Percentiles rank a stretch among this genome's conserved stretches.
These are phyloP conservation scores for Gallinago nigripennis DNA, from an alignment of 2,797 vertebrate genomes.

Conservation along the genomic window DNA sequence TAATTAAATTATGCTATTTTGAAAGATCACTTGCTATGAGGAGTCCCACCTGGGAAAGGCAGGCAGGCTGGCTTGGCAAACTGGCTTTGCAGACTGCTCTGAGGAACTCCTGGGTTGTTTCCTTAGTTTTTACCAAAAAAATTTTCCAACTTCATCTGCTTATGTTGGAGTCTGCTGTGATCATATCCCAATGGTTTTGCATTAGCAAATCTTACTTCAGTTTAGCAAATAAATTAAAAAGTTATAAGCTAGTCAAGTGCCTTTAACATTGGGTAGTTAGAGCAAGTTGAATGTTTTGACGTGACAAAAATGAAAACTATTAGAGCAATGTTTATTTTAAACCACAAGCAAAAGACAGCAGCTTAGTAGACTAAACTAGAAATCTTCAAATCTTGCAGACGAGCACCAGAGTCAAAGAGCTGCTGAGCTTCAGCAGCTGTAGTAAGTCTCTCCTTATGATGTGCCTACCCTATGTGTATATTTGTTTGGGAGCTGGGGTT, in stretches of 20 bases:
- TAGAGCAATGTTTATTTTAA: background rate
- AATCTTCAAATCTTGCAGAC: background rate
- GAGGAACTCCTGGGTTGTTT: background rate
- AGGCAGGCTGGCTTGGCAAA: background rate
- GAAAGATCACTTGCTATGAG: background rate
- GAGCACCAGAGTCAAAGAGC: background rate
- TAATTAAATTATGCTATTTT: background rate
- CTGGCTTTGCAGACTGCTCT: background rate
- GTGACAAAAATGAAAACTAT: background rate
- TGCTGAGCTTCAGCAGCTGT: background rate
- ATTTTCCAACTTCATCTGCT: background rate
- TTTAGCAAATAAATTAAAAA: background rate
- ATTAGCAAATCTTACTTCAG: background rate
- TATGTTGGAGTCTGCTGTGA: background rate
- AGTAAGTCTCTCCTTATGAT: background rate
- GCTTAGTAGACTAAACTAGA: background rate
- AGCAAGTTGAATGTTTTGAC: background rate
- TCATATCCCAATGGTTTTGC: background rate
- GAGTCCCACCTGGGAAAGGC: background rate
- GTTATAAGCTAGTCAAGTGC: background rate
- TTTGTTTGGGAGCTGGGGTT: background rate
- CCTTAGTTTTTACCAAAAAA: background rate
- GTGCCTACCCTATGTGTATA: rapidly evolving
- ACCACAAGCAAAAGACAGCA: background rate
- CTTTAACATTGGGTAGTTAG: background rate